These are phyloP conservation scores for Microcebus murinus DNA, from an alignment of 2,113 vertebrate genomes.

Conservation along the genomic window DNA sequence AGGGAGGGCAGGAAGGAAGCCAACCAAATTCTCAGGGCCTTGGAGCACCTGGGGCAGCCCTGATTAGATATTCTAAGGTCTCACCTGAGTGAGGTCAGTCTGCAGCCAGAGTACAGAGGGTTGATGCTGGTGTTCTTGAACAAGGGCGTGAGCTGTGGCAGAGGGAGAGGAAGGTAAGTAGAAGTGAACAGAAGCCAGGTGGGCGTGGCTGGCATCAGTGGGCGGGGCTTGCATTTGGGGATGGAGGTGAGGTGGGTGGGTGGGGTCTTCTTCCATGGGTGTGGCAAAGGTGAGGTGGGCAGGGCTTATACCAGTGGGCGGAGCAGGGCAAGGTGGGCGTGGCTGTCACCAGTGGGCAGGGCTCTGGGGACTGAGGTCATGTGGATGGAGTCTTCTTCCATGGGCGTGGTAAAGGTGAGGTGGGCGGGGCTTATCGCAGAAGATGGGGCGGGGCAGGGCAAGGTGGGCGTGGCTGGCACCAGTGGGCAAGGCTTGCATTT, in stretches of 20 bases:
- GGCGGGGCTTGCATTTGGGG: neutral
- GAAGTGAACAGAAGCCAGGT: neutral
- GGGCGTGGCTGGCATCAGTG: neutral
- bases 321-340: neutral
- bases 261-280: neutral
- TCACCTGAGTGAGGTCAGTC: slow-evolving; percentile 76
- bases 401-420: neutral
- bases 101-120: slow-evolving; percentile 71
- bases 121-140: slow-evolving; percentile 75
- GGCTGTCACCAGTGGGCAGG: neutral
- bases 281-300: neutral
- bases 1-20: neutral
- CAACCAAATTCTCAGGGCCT: neutral
- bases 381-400: too few relatives aligned
- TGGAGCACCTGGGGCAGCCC: neutral
- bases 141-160: slow-evolving; percentile 65
- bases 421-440: neutral
- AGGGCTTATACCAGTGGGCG: neutral
- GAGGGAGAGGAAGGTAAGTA: neutral
- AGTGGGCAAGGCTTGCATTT: neutral
- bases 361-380: too few relatives aligned
- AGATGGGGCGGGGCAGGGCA: neutral
- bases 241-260: too few relatives aligned
- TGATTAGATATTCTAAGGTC: neutral
- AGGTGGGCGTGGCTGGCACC: neutral